Conservation (phyloP, 2,888 invertebrate genomes). For the Ophion ellenae region DNA sequence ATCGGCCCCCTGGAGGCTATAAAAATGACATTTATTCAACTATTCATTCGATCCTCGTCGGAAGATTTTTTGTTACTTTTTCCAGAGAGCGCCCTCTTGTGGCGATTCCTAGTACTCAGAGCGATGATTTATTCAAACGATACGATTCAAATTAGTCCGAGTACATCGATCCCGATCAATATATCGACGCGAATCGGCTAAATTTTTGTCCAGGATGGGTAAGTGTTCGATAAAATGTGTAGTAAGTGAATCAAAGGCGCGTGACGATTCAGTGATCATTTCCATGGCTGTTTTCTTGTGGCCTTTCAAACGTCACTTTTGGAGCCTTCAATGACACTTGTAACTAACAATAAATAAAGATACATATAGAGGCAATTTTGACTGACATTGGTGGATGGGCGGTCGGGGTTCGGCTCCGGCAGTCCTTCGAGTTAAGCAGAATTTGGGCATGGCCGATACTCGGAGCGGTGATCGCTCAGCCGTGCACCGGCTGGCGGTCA, state of each 20-base stretch:
- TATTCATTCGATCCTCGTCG: neutral
- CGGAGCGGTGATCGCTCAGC: no score
- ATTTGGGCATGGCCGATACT: no score
- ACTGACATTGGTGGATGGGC: no score
- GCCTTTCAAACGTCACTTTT: neutral
- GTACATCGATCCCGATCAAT: neutral
- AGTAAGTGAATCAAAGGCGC: neutral
- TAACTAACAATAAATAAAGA: no score
- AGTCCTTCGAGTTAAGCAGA: no score
- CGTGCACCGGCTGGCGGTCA: no score
- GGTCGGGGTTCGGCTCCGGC: no score
- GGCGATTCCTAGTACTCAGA: neutral
- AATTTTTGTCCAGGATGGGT: neutral
- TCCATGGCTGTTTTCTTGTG: neutral
- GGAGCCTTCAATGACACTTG: neutral
- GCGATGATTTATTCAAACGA: neutral
- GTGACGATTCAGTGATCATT: neutral
- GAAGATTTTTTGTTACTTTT: neutral
- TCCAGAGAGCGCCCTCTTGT: neutral
- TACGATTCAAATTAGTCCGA: neutral
- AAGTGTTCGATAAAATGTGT: conserved; percentile 34
- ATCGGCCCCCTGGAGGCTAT: neutral
- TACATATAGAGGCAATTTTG: no score
- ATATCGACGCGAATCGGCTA: neutral
- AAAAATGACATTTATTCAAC: neutral